Base-by-base conservation (phyloP, 37 sponge, comb jelly and placozoan genomes). In the Theonella swinhoei region DNA sequence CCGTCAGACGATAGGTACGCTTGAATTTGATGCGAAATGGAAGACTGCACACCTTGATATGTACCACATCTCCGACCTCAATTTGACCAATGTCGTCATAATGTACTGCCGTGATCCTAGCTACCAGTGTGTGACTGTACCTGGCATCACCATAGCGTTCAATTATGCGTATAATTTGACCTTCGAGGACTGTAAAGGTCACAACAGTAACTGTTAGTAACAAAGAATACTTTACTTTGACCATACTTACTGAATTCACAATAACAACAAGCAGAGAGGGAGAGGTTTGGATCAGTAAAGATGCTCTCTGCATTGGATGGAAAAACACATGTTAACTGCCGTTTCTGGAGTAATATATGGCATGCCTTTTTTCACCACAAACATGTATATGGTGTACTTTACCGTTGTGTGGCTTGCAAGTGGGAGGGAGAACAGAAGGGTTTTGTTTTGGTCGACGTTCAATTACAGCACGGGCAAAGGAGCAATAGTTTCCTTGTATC, bases 401-500 rank as follows among this genome's bases (percentile, higher is more conserved):
- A 47, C 54, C 54, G 14, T 47, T 14, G 14, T 47, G 54, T 47
- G 54, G 54, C 54, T 14, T 47, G 54, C 54, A 47, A 17, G 54
- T 47, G 54, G 54, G 54, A 14, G 54, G 11, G 14, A 14, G 54
- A 47, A 47, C 11, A 14, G 54, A 14, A 14, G 54, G 14, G 11
- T 17, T 14, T 17, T 7, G 54, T 47, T 7, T 7, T 17, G 54
- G 11, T 14, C 54, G 7, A 14, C 54, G 54, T 14, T 47, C 54
- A 36, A 80, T 68, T 5, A 22, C 29, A 41, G 68, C 65, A 60
- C 68, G 68, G 2, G 70, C 81, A 43, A 80, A 80, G 20, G 81
- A 67, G 25, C 81, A 80, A 36, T 80, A 68, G 58, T 68, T 80
- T n/a, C n/a, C 39, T 26, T 80, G 81, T 2, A 80, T 24, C 9